A percentile compares a stretch with the other conserved stretches of the same genome.
These are phyloP conservation scores for Pterostichus niger DNA, from an alignment of 2,888 invertebrate genomes.

Conservation along the genomic window DNA sequence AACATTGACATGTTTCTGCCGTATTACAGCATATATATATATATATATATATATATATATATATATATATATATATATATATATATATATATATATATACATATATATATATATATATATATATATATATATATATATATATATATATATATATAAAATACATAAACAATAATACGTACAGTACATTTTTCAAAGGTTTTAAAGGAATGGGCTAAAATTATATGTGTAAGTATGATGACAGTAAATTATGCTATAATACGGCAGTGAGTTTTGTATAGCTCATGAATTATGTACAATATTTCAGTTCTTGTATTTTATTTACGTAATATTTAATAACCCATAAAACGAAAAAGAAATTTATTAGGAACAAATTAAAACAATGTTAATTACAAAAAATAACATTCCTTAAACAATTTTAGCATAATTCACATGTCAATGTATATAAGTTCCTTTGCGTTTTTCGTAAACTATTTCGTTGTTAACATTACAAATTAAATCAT, in stretches of 20 bases:
- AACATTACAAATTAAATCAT: constrained; percentile 1
- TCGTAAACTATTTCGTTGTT: constrained; percentile 23
- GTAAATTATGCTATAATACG: constrained; percentile 26
- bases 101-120: too few species aligned
- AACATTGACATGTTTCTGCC: constrained; percentile 24
- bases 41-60: background rate
- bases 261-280: constrained; percentile 10
- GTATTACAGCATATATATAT: constrained; percentile 21
- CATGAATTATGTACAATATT: constrained; percentile 30
- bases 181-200: constrained; percentile 7
- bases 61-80: background rate
- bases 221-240: background rate
- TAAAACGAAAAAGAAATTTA: background rate
- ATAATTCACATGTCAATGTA: constrained; percentile 30
- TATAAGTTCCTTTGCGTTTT: constrained; percentile 1
- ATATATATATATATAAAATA: constrained; percentile 11
- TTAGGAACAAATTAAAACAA: constrained; percentile 1
- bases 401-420: background rate
- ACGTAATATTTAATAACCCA: constrained; percentile 12
- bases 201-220: background rate
- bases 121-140: too few species aligned
- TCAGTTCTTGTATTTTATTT: constrained; percentile 31
- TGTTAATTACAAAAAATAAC: constrained; percentile 7
- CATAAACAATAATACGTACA: constrained; percentile 6
- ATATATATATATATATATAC: background rate